These are phyloP conservation scores for Cephus sareptanus DNA, from an alignment of 2,888 invertebrate genomes.

Conservation along the genomic window DNA sequence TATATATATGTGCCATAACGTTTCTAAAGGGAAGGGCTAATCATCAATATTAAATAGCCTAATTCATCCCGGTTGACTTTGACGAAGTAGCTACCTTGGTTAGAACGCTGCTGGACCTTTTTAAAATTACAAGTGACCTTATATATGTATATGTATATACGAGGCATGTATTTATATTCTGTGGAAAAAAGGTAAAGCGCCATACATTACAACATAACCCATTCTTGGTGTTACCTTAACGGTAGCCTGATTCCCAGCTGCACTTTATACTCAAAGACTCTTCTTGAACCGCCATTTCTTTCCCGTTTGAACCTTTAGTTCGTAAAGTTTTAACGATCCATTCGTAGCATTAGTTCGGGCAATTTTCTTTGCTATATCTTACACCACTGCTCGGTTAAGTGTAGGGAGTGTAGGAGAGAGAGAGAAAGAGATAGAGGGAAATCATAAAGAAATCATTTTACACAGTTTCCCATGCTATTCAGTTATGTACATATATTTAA, in stretches of 20 bases:
- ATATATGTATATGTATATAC: background rate
- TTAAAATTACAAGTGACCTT: background rate
- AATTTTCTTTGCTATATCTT: background rate
- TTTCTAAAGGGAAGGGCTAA: background rate
- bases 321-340: constrained; percentile 7
- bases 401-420: too few species aligned
- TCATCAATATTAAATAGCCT: constrained; percentile 11
- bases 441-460: background rate
- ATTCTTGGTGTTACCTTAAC: too few species aligned
- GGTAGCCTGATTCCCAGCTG: too few species aligned
- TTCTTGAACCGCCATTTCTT: too few species aligned
- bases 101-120: background rate
- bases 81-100: constrained; percentile 2
- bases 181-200: background rate
- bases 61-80: constrained; percentile 9
- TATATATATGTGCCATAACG: background rate
- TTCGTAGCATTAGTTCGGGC: background rate
- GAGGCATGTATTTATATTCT: background rate
- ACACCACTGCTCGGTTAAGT: too few species aligned
- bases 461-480: background rate
- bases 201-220: background rate
- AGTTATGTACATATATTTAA: background rate
- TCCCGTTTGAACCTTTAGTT: background rate
- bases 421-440: too few species aligned
- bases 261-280: too few species aligned